Conservation (phyloP, 2,797 vertebrate genomes). For the Pantherophis vulpinus region DNA sequence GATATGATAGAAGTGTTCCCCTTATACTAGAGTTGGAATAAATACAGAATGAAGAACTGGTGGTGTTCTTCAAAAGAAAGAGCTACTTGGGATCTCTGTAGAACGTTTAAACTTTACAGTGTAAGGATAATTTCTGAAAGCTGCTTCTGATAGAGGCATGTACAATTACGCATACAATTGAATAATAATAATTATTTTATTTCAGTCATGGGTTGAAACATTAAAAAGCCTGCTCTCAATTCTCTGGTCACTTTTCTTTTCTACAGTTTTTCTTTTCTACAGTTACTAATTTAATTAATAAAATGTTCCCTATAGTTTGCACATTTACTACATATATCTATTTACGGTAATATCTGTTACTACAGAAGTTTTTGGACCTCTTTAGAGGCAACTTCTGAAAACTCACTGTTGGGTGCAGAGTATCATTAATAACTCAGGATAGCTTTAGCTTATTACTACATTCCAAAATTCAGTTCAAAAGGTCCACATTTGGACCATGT, state of each 20-base stretch:
- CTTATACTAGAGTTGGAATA: not conserved
- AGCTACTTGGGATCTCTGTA: not conserved
- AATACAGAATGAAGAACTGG: not conserved
- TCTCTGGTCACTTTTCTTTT: no score
- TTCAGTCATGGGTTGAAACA: not conserved
- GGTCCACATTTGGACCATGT: not conserved
- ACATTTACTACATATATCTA: not conserved
- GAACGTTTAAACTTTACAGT: not conserved
- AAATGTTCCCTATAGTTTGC: not conserved
- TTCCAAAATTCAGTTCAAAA: not conserved
- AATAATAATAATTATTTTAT: not conserved
- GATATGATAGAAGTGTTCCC: not conserved
- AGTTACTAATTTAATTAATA: not conserved
- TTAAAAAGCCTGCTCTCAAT: not conserved
- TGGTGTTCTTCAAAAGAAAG: no score
- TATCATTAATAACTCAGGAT: not conserved
- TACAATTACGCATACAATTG: not conserved
- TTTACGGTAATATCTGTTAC: not conserved
- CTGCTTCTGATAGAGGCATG: not conserved
- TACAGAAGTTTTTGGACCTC: not conserved
- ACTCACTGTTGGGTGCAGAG: not conserved
- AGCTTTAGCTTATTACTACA: not conserved
- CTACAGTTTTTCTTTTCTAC: not conserved
- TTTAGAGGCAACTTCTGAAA: not conserved
- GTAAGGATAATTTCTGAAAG: not conserved